phyloP scores from a whole-genome alignment of 2,888 invertebrate species.

The Drosophila macrospina region DNA sequence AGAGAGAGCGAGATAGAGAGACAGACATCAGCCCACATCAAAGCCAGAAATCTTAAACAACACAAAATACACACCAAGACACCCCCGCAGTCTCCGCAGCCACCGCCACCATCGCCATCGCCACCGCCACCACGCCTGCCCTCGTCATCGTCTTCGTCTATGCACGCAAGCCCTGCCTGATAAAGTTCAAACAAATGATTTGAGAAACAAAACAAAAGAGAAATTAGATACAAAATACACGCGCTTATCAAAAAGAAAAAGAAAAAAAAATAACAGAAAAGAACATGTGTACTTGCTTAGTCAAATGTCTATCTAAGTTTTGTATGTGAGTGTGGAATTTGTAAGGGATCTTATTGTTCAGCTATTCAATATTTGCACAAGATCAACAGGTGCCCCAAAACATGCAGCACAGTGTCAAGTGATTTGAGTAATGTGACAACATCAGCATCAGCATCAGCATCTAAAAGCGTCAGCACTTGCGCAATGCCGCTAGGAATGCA shows the following conservation, averaged over 20 bases:
- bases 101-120: neutral
- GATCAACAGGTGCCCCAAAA: constrained; percentile 69
- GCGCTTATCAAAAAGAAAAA: constrained; percentile 52
- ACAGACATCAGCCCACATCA: constrained; percentile 48
- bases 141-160: neutral
- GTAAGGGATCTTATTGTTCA: constrained; percentile 65
- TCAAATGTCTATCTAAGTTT: constrained; percentile 22
- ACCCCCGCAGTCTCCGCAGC: constrained; percentile 20
- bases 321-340: constrained; percentile 35
- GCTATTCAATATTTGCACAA: constrained; percentile 60
- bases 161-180: constrained; percentile 59
- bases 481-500: constrained; percentile 34
- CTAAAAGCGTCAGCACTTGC: constrained; percentile 38
- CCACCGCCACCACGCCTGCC: constrained; percentile 3
- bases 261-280: constrained; percentile 5
- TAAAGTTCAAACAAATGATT: constrained; percentile 67
- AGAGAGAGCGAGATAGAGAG: neutral
- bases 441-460: constrained; percentile 48
- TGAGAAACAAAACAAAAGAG: constrained; percentile 19
- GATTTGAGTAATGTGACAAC: constrained; percentile 44
- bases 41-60: constrained; percentile 54
- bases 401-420: constrained; percentile 25
- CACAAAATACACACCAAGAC: constrained; percentile 33
- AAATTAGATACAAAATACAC: constrained; percentile 23
- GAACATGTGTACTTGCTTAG: constrained; percentile 41